These are phyloP conservation scores for Sebastes diploproa DNA, from an alignment of 2,797 vertebrate species.

Conservation along the genomic window DNA sequence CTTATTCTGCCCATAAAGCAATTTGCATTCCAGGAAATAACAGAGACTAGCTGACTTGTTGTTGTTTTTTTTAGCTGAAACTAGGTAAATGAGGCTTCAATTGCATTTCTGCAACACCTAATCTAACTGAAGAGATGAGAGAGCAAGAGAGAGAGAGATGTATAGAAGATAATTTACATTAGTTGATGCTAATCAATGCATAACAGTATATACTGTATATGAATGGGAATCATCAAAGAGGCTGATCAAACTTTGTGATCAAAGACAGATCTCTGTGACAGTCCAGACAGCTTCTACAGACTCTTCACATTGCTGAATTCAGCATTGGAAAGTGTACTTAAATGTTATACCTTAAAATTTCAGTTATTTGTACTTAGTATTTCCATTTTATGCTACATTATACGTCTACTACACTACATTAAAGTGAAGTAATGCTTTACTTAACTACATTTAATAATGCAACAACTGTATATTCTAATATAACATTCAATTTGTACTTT, in stretches of 20 bases:
- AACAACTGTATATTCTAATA: not conserved
- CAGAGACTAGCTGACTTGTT: not conserved
- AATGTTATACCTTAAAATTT: not conserved
- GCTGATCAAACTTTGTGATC: slow-evolving; percentile 44
- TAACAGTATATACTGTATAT: not conserved
- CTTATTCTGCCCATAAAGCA: slow-evolving; percentile 29
- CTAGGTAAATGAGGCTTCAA: slow-evolving; percentile 23
- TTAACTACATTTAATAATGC: not conserved
- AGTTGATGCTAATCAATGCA: slow-evolving; percentile 1
- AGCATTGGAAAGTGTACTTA: not conserved
- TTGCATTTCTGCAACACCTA: slow-evolving; percentile 7
- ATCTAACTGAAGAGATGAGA: not conserved
- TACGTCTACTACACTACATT: not conserved
- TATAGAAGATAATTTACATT: not conserved
- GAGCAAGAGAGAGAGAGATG: not conserved
- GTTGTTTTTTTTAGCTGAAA: not conserved
- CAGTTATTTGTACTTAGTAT: not conserved
- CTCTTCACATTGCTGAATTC: not conserved
- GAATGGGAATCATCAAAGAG: slow-evolving; percentile 29
- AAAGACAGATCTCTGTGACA: slow-evolving; percentile 41
- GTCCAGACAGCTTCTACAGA: slow-evolving; percentile 1
- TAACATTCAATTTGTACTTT: not conserved
- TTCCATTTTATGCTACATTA: not conserved
- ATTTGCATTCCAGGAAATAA: slow-evolving; percentile 37
- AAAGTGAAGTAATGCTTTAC: not conserved